phyloP scores from a whole-genome alignment of 2,888 invertebrate species.

The Stenoptilia bipunctidactyla region DNA sequence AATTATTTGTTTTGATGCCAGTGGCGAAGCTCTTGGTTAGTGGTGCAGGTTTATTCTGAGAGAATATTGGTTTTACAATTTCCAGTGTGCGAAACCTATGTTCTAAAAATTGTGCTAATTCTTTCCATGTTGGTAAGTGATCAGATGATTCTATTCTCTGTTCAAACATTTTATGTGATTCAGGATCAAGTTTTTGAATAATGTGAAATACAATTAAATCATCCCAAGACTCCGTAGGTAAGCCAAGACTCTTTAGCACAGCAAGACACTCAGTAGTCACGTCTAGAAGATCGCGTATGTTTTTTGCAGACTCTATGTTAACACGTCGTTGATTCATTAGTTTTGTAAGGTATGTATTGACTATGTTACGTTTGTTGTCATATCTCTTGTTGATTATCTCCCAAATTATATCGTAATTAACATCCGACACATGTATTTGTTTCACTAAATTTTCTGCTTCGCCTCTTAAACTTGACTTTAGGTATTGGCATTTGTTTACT shows the following conservation, averaged over 20 bases:
- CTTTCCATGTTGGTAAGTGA: constrained; percentile 10
- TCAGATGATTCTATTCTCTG: background rate
- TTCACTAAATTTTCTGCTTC: constrained; percentile 14
- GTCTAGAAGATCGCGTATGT: constrained; percentile 11
- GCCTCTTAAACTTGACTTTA: constrained; percentile 15
- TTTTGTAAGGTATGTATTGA: constrained; percentile 13
- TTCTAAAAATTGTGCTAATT: constrained; percentile 9
- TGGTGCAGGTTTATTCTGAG: background rate
- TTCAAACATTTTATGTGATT: constrained; percentile 11
- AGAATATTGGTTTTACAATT: constrained; percentile 7
- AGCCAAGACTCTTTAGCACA: constrained; percentile 6
- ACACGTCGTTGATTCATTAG: constrained; percentile 14
- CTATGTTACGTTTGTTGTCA: constrained; percentile 15
- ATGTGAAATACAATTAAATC: constrained; percentile 11
- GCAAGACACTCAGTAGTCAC: constrained; percentile 11
- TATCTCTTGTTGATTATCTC: constrained; percentile 13
- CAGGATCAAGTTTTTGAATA: constrained; percentile 11
- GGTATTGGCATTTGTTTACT: constrained; percentile 18
- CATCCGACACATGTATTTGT: constrained; percentile 13
- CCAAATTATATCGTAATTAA: constrained; percentile 17
- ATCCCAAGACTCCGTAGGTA: constrained; percentile 11
- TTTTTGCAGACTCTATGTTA: constrained; percentile 9
- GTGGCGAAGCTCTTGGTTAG: constrained; percentile 3
- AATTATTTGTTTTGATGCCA: constrained; percentile 2
- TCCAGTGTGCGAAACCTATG: constrained; percentile 10